Conservation (phyloP, 2,797 vertebrate species). For the Lacerta bilineata region DNA sequence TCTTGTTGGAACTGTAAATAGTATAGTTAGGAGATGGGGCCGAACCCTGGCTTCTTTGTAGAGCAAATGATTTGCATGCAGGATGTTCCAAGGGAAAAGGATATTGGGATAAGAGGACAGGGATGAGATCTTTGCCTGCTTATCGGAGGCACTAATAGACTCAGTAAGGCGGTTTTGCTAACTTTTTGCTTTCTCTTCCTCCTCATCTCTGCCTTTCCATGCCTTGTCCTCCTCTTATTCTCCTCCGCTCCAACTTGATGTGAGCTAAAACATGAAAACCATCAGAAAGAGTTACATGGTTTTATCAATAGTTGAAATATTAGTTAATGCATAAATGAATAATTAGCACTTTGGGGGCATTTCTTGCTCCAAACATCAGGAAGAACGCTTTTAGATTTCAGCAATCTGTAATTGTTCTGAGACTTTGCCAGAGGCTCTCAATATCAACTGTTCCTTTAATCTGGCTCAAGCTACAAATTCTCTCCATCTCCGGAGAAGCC, state of each 20-base stretch:
- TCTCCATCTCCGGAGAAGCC: conserved; percentile 37
- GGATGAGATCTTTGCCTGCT: too few species aligned
- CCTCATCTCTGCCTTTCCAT: background rate
- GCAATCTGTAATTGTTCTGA: conserved; percentile 33
- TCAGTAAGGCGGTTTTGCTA: too few species aligned
- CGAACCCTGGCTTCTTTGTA: too few species aligned
- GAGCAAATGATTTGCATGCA: too few species aligned
- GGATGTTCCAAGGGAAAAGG: too few species aligned
- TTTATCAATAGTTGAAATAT: conserved; percentile 27
- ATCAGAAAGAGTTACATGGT: background rate
- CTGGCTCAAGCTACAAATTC: conserved; percentile 53
- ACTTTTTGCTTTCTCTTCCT: too few species aligned
- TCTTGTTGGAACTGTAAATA: too few species aligned
- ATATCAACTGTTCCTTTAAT: conserved; percentile 62
- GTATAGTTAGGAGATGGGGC: too few species aligned
- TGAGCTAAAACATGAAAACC: background rate
- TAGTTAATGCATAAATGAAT: conserved; percentile 54
- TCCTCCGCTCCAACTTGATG: background rate
- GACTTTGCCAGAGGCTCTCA: conserved; percentile 57
- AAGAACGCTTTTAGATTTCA: conserved; percentile 41
- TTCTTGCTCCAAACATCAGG: conserved; percentile 40
- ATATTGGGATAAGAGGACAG: too few species aligned
- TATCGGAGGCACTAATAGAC: too few species aligned
- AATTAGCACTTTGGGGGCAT: background rate
- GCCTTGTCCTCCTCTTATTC: background rate